Conservation (phyloP, 2,797 vertebrate genomes). For the Crocodylus rhombifer region DNA sequence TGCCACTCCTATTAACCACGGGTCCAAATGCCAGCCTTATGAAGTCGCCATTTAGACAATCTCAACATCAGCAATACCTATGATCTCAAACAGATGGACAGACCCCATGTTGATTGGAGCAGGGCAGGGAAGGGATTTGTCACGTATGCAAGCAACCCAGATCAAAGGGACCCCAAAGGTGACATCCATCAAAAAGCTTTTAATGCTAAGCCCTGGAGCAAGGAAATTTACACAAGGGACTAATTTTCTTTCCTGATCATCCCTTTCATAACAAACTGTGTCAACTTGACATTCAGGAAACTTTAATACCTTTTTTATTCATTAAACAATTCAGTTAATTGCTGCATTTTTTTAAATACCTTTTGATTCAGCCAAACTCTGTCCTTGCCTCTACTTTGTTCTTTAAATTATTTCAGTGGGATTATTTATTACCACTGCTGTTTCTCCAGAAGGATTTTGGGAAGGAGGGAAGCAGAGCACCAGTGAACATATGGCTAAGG, state of each 20-base stretch:
- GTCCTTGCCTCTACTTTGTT: background rate
- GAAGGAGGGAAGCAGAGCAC: background rate
- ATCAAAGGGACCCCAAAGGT: slow-evolving; percentile 32
- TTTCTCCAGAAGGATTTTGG: background rate
- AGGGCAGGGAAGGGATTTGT: background rate
- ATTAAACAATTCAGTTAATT: slow-evolving; percentile 23
- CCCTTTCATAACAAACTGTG: background rate
- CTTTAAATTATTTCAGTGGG: background rate
- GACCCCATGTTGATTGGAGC: background rate
- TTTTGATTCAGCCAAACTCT: background rate
- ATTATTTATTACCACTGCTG: background rate
- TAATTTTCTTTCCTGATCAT: slow-evolving; percentile 3
- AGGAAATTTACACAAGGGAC: slow-evolving; percentile 40
- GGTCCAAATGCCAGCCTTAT: background rate
- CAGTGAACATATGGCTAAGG: no score
- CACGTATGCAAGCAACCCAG: slow-evolving; percentile 20
- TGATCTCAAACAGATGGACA: background rate
- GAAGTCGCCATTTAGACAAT: background rate
- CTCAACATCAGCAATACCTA: background rate
- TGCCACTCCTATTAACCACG: accelerated
- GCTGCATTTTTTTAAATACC: background rate
- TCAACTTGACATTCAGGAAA: slow-evolving; percentile 48
- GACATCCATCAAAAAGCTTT: slow-evolving; percentile 32
- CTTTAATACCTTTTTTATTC: slow-evolving; percentile 25
- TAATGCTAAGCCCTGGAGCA: slow-evolving; percentile 31